phyloP scores from a whole-genome alignment of 1,140 invertebrate genomes.

The Drosophila bipectinata region DNA sequence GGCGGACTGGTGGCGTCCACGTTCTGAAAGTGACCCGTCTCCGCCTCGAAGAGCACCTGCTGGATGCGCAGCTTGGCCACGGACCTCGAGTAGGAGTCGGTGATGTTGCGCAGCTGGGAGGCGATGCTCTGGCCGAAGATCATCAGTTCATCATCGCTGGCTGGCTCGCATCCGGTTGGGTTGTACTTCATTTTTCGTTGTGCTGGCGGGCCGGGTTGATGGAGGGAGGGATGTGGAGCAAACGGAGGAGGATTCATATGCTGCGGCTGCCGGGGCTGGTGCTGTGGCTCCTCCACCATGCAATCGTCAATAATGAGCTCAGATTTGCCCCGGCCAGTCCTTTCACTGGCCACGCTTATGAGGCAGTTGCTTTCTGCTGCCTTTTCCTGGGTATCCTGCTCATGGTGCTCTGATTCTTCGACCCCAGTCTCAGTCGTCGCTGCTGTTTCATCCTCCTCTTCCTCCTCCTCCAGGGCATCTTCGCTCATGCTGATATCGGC shows the following conservation, averaged over 20 bases:
- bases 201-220: constrained; percentile 22
- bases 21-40: constrained; percentile 66
- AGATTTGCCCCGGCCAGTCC: constrained; percentile 12
- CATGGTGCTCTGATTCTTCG: not conserved
- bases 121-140: constrained; percentile 72
- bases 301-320: constrained; percentile 56
- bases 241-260: not conserved
- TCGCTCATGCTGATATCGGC: constrained; percentile 44
- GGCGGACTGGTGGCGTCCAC: constrained; percentile 38
- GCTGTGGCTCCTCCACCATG: constrained; percentile 24
- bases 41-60: constrained; percentile 75
- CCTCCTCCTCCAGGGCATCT: constrained; percentile 44
- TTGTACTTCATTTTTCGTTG: constrained; percentile 37
- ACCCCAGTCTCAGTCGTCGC: not conserved
- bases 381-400: not conserved
- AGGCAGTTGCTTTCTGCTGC: constrained; percentile 9
- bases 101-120: constrained; percentile 61
- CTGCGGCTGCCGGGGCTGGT: constrained; percentile 26
- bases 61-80: constrained; percentile 76
- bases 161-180: not conserved
- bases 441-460: constrained; percentile 11
- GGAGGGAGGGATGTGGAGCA: not conserved
- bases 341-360: constrained; percentile 11
- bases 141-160: constrained; percentile 57
- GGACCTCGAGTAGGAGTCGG: constrained; percentile 66